phyloP scores from a whole-genome alignment of 1,140 invertebrate genomes.

The Drosophila orena region DNA sequence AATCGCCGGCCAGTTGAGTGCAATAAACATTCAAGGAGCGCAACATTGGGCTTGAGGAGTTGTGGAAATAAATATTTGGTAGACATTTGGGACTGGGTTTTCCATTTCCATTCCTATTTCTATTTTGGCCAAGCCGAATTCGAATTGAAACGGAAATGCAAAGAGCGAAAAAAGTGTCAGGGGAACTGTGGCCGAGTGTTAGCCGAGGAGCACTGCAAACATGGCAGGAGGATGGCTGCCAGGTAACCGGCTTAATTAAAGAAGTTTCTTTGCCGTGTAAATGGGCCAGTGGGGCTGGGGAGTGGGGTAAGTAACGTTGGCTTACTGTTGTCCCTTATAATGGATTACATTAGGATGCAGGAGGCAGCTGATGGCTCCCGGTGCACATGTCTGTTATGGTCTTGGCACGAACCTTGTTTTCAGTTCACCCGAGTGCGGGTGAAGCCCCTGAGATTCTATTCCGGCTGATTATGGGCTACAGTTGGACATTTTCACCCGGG shows the following conservation, averaged over 20 bases:
- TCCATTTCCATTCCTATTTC: slow-evolving; percentile 19
- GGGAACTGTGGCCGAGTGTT: slow-evolving; percentile 42
- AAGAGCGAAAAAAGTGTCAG: slow-evolving; percentile 60
- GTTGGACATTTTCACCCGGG: slow-evolving; percentile 56
- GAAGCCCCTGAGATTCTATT: slow-evolving; percentile 24
- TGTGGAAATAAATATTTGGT: slow-evolving; percentile 79
- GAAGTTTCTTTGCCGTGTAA: slow-evolving; percentile 16
- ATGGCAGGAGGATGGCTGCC: slow-evolving; percentile 15
- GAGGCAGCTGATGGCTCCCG: slow-evolving; percentile 22
- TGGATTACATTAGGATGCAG: slow-evolving; percentile 74
- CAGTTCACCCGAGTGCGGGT: not conserved
- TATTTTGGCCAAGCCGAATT: slow-evolving; percentile 41
- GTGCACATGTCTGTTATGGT: slow-evolving; percentile 47
- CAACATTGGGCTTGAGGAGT: slow-evolving; percentile 69
- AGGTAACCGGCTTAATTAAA: slow-evolving; percentile 67
- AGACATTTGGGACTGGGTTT: slow-evolving; percentile 72
- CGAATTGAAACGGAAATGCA: slow-evolving; percentile 57
- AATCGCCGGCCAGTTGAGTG: slow-evolving; percentile 51
- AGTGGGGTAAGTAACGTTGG: slow-evolving; percentile 2
- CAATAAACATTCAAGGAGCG: slow-evolving; percentile 61
- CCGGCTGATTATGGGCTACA: slow-evolving; percentile 48
- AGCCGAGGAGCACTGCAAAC: slow-evolving; percentile 8
- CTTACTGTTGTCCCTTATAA: slow-evolving; percentile 60
- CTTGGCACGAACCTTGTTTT: slow-evolving; percentile 15
- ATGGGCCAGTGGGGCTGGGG: not conserved